phyloP scores from a whole-genome alignment of 2,888 invertebrate species.

The Phragmatobia fuliginosa region DNA sequence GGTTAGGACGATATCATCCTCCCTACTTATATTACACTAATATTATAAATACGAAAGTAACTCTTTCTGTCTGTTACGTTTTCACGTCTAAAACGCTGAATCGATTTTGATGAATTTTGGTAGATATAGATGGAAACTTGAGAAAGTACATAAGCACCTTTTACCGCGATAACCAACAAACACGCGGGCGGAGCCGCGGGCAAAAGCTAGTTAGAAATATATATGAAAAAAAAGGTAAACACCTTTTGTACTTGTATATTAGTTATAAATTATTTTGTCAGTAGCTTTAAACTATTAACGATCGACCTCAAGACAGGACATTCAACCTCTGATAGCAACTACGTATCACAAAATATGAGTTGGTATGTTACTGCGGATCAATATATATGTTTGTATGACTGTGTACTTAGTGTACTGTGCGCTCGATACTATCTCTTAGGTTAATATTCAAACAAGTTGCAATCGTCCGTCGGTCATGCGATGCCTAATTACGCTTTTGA shows the following conservation, averaged over 20 bases:
- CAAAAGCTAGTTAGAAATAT: too few species aligned
- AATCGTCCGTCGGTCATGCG: constrained; percentile 62
- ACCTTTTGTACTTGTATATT: neutral
- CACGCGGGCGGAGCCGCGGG: too few species aligned
- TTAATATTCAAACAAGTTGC: constrained; percentile 79
- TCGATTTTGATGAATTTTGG: too few species aligned
- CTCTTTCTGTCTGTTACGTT: too few species aligned
- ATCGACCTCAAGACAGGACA: constrained; percentile 77
- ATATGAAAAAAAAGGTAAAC: too few species aligned
- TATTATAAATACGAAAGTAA: too few species aligned
- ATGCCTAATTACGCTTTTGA: constrained; percentile 35
- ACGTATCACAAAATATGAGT: constrained; percentile 55
- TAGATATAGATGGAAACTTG: too few species aligned
- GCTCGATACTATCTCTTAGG: constrained; percentile 60
- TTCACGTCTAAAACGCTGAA: too few species aligned
- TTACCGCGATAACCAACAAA: too few species aligned
- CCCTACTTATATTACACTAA: too few species aligned
- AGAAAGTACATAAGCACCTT: too few species aligned
- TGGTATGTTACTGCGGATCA: constrained; percentile 57
- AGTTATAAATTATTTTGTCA: constrained; percentile 12
- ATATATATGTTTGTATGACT: constrained; percentile 31
- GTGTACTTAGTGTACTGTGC: constrained; percentile 51
- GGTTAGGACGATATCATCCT: too few species aligned
- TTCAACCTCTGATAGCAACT: constrained; percentile 80
- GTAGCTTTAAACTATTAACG: constrained; percentile 47